phyloP scores from a whole-genome alignment of 2,797 vertebrate genomes.

The Lateolabrax maculatus region DNA sequence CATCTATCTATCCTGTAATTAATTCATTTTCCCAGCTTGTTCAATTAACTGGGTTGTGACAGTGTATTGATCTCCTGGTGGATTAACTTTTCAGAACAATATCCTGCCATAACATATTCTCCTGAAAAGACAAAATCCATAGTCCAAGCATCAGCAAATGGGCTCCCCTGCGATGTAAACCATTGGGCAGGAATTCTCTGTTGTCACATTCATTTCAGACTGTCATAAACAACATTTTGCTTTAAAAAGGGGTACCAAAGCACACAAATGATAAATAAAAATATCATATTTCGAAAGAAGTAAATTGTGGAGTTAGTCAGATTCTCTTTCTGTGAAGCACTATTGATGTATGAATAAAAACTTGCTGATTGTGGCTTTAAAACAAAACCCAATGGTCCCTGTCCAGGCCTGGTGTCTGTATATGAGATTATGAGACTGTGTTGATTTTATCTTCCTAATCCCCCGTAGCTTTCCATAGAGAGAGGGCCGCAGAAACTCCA shows the following conservation, averaged over 20 bases:
- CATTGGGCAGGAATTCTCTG: background rate
- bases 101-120: constrained; percentile 60
- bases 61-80: constrained; percentile 73
- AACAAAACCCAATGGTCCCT: constrained; percentile 62
- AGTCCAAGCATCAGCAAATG: constrained; percentile 27
- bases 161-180: background rate
- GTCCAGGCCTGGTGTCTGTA: constrained; percentile 65
- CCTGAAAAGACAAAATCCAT: constrained; percentile 61
- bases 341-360: constrained; percentile 53
- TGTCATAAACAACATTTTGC: background rate
- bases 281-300: background rate
- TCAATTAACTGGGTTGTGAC: constrained; percentile 73
- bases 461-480: constrained; percentile 71
- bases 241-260: background rate
- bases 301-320: background rate
- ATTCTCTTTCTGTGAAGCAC: background rate
- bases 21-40: constrained; percentile 75
- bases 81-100: constrained; percentile 76
- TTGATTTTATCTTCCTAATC: constrained; percentile 82
- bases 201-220: background rate
- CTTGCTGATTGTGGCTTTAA: constrained; percentile 67
- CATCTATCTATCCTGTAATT: constrained; percentile 37
- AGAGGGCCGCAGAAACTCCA: constrained; percentile 70
- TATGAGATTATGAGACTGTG: constrained; percentile 77
- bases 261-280: background rate